Conservation (phyloP, 2,113 vertebrate species). For the Nannospalax galili region DNA sequence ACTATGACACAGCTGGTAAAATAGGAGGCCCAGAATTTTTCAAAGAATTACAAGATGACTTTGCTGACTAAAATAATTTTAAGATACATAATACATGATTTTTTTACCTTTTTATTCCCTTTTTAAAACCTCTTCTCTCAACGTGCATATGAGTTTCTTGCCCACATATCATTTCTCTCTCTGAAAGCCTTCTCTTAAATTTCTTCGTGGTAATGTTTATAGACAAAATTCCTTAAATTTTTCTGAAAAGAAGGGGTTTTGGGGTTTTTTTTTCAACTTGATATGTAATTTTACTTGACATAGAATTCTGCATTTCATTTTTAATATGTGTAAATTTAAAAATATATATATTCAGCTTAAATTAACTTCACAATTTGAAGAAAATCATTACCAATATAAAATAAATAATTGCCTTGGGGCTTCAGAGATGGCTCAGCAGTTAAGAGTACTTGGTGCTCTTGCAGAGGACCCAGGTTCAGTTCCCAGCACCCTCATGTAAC, state of each 20-base stretch:
- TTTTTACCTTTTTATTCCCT: too few relatives aligned
- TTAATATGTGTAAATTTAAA: neutral
- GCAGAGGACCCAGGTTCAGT: neutral
- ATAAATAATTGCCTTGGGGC: rapidly evolving
- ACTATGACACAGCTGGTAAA: too few relatives aligned
- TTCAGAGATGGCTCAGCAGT: rapidly evolving
- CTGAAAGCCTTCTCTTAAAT: too few relatives aligned
- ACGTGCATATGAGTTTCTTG: too few relatives aligned
- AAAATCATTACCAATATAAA: neutral
- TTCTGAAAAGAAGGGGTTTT: too few relatives aligned
- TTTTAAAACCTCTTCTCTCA: too few relatives aligned
- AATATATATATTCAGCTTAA: neutral
- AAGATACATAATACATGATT: neutral
- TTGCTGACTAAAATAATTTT: neutral
- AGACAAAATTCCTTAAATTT: too few relatives aligned
- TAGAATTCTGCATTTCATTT: too few relatives aligned
- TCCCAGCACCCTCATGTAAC: neutral
- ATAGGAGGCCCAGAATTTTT: neutral
- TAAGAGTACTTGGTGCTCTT: neutral
- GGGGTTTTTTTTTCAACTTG: too few relatives aligned
- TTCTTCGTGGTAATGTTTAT: too few relatives aligned
- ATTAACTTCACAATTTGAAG: neutral
- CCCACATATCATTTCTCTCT: too few relatives aligned
- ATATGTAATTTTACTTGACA: too few relatives aligned
- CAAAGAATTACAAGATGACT: neutral